Conservation (phyloP, 2,113 vertebrate genomes). For the Glaucidium brasilianum region DNA sequence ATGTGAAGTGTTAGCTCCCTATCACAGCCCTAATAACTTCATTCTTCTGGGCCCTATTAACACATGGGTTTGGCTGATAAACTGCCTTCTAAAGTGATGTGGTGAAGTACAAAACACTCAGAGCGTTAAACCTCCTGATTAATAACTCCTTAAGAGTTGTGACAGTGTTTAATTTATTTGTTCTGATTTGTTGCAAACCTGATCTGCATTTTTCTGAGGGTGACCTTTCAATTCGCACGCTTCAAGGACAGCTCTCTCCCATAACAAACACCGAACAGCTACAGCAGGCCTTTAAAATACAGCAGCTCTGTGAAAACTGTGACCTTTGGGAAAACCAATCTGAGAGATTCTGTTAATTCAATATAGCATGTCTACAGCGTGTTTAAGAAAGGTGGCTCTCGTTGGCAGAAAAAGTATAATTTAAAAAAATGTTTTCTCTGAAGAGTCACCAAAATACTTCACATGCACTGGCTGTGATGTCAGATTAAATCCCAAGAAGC, state of each 20-base stretch:
- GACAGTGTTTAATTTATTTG: neutral
- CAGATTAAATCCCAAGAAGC: neutral
- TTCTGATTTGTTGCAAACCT: neutral
- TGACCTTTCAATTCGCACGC: neutral
- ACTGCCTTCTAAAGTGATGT: neutral
- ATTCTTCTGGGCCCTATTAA: neutral
- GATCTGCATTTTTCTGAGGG: neutral
- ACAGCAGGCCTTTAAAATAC: neutral
- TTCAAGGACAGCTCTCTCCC: neutral
- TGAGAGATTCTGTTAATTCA: neutral
- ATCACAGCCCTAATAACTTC: neutral
- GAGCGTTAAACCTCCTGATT: neutral
- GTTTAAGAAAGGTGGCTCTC: neutral
- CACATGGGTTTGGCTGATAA: neutral
- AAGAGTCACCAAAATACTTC: neutral
- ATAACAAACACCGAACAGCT: neutral
- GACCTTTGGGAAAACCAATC: neutral
- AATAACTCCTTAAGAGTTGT: neutral
- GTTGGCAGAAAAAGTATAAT: neutral
- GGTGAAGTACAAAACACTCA: conserved; percentile 1
- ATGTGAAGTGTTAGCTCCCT: neutral
- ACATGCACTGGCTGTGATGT: neutral
- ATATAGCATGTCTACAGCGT: neutral
- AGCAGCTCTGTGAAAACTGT: neutral
- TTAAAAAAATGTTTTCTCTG: neutral